A percentile compares a stretch with the other conserved stretches of the same genome.
phyloP scores from a whole-genome alignment of 1,140 invertebrate genomes.

The Drosophila nigrodunni region DNA sequence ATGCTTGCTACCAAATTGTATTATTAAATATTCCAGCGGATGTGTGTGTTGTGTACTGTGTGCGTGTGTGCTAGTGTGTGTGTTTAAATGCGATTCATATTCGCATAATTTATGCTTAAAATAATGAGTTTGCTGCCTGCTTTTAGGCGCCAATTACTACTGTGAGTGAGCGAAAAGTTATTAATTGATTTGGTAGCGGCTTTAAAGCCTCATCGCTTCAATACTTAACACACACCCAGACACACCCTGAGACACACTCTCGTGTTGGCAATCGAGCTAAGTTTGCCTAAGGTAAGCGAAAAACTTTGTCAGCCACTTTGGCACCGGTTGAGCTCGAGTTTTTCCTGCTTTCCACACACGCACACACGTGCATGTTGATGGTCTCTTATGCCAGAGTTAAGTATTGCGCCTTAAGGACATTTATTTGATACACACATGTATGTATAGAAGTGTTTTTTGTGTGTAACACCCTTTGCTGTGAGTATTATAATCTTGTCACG shows the following conservation, averaged over 20 bases:
- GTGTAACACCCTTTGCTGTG: neutral
- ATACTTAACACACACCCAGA: conserved; percentile 13
- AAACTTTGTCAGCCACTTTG: conserved; percentile 60
- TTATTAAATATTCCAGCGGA: conserved; percentile 58
- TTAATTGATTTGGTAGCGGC: conserved; percentile 68
- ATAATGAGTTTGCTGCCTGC: conserved; percentile 56
- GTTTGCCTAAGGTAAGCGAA: conserved; percentile 55
- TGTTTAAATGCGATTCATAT: conserved; percentile 56
- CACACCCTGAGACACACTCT: neutral
- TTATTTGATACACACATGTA: neutral
- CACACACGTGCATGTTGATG: conserved; percentile 20
- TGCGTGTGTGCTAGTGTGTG: conserved; percentile 49
- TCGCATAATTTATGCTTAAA: conserved; percentile 60
- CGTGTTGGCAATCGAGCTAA: conserved; percentile 48
- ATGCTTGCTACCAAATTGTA: conserved; percentile 15
- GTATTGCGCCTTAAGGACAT: conserved; percentile 57
- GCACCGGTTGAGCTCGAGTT: neutral
- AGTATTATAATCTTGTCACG: conserved; percentile 9
- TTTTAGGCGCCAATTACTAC: conserved; percentile 49
- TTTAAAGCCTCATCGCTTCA: conserved; percentile 54
- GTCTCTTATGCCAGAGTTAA: conserved; percentile 40
- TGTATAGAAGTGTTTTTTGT: neutral
- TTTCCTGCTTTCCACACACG: neutral
- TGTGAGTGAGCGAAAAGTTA: conserved; percentile 36
- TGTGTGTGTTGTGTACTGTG: conserved; percentile 22